phyloP scores from a whole-genome alignment of 2,888 invertebrate genomes.

The Sycophila texana region DNA sequence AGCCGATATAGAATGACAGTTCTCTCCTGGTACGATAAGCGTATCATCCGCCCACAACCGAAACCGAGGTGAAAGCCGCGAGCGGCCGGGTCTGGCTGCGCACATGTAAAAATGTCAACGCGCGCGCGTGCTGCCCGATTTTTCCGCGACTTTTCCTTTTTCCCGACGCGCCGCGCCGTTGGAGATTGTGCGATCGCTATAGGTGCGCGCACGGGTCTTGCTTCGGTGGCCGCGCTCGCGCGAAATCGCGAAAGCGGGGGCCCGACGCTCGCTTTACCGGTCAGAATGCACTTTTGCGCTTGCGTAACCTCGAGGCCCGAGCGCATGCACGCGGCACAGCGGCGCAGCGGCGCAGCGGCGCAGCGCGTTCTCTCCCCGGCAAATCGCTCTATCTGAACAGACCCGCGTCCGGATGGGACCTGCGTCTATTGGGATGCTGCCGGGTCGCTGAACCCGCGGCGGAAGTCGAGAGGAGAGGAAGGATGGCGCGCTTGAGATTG shows the following conservation, averaged over 20 bases:
- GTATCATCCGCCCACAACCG: no score
- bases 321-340: background rate
- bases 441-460: background rate
- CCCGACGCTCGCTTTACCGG: slow-evolving; percentile 43
- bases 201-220: slow-evolving; percentile 23
- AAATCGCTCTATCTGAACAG: background rate
- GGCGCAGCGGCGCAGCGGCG: background rate
- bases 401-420: slow-evolving; percentile 2
- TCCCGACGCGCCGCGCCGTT: background rate
- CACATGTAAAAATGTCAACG: background rate
- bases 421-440: background rate
- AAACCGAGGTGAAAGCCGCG: background rate
- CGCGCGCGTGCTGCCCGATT: background rate
- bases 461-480: no score
- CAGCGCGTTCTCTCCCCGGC: background rate
- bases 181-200: no score
- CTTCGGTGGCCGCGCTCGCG: slow-evolving; percentile 47
- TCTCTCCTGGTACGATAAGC: no score
- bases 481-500: no score
- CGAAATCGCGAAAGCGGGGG: slow-evolving; percentile 50
- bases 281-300: slow-evolving; percentile 50
- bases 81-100: background rate
- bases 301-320: slow-evolving; percentile 26
- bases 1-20: no score
- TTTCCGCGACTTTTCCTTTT: background rate